Base-by-base conservation (phyloP, 1,140 invertebrate species). In the Diabrotica virgifera region DNA sequence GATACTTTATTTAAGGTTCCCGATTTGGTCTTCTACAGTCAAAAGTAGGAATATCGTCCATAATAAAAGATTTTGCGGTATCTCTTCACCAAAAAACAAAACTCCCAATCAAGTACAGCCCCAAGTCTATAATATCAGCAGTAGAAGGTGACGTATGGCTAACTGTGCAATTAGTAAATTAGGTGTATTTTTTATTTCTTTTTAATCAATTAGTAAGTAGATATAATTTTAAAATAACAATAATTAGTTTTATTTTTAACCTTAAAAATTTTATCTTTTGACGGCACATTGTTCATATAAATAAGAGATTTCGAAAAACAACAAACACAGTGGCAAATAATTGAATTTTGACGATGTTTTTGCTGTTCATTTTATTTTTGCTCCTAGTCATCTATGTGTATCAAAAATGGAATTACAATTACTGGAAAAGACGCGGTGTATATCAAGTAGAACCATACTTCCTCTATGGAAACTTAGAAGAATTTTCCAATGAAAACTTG, bases 341-440 rank as follows among this genome's bases (percentile, higher is more conserved):
- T 24, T 24, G 24, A 2, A 24, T 24, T 24, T 24, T 24, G 24
- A 24, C 4, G 24, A 24, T 24, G 24, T 24, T 24, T 1, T 24
- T 24, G 24, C 24, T 24, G 1, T 24, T 24, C 4, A 24, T 24
- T 12, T n/a, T 35, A 11, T 36, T 36, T 35, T 24, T 56, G 54
- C n/a, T 56, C 11, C 11, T 24, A 56, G 12, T 51, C 46, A 12
- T 10, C 46, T 51, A 51, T 12, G 46, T 12, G 1, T 56, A 72
- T 62, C 72, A 68, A 37, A 74, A 71, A 72, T 64, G 70, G 52
- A 50, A 59, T n/a, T 71, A 71, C 58, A 62, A 56, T 2, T 78
- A 78, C 70, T 85, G 82, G 81, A 68, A 74, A 53, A 74, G 70
- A 7, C 72, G 71, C 59, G 78, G 79, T 0, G 70, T 85, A 0